phyloP scores from a whole-genome alignment of 2,888 invertebrate species.

The Ditula angustiorana region DNA sequence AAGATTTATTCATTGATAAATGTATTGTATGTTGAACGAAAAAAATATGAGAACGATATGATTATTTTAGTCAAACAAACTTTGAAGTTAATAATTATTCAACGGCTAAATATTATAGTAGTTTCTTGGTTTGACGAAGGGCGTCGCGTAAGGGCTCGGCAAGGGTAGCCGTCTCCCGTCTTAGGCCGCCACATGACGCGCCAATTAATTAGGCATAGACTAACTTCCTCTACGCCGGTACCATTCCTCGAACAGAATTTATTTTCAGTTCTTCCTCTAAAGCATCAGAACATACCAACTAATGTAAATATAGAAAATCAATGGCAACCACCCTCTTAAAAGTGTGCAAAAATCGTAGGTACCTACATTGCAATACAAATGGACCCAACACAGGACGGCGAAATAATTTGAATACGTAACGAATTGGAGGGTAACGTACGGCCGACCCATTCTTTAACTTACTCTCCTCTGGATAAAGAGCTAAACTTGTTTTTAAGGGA shows the following conservation, averaged over 20 bases:
- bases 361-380: slow-evolving; percentile 69
- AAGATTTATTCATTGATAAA: background rate
- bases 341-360: slow-evolving; percentile 63
- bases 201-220: slow-evolving; percentile 72
- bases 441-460: slow-evolving; percentile 80
- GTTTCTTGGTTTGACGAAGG: slow-evolving; percentile 49
- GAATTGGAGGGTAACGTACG: slow-evolving; percentile 80
- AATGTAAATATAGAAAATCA: slow-evolving; percentile 59
- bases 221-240: slow-evolving; percentile 41
- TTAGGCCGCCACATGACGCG: slow-evolving; percentile 62
- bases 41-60: no score
- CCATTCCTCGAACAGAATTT: slow-evolving; percentile 9
- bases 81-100: background rate
- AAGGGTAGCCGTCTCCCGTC: slow-evolving; percentile 61
- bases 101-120: background rate
- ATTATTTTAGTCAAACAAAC: background rate
- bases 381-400: slow-evolving; percentile 77
- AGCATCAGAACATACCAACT: slow-evolving; percentile 32
- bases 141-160: slow-evolving; percentile 67
- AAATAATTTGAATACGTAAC: slow-evolving; percentile 85
- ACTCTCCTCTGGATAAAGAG: slow-evolving; percentile 81
- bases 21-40: no score
- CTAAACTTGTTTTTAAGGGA: slow-evolving; percentile 86
- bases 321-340: slow-evolving; percentile 58
- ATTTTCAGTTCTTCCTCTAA: slow-evolving; percentile 21